Base-by-base conservation (phyloP, 2,113 vertebrate genomes). In the Nicator chloris region DNA sequence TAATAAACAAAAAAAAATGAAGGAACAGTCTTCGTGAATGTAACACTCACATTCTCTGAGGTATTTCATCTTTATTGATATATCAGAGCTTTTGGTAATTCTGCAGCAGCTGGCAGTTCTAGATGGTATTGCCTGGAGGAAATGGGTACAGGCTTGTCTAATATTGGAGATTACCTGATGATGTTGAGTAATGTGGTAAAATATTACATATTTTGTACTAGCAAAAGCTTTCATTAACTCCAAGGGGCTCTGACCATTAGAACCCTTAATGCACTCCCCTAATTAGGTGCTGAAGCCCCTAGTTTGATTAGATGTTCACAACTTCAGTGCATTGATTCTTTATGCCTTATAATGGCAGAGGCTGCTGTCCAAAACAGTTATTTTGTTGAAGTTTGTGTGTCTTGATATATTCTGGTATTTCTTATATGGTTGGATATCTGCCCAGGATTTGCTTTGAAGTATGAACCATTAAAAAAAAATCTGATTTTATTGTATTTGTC, bases 1-100 rank as follows among this genome's bases (percentile, higher is more conserved):
- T 88, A 90, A 90, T 73, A 90, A 80, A 85, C 65, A 80, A 80
- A 90, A 80, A 80, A 90, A 93, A 66, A 42, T 39, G 35, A 80
- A 39, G 33, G 39, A 82, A 64, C 10, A 76, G 28, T 77, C 35
- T 66, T 81, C 12, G 31, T 7, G 12, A 59, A 11, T 31, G 33
- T n/a, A 50, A 39, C 23, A 3, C 13, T 21, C 37, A 10, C 1
- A 4, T 68, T 83, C 56, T 90, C 76, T 24, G 40, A 92, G 50
- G 33, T 69, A 42, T 88, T 86, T 86, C 4, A 26, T 51, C 50
- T 35, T 92, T 70, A n/a, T 33, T 73, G n/a, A 13, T 75, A 23
- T 57, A 15, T 30, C 59, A 78, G 31, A 80, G 47, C 31, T 78
- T 82, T 64, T 3, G 4, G 42, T 56, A 92, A 70, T 81, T 94